Evolutionary conservation across 2,113 vertebrate species (phyloP).

Genomic region (Strix aluco): DNA sequence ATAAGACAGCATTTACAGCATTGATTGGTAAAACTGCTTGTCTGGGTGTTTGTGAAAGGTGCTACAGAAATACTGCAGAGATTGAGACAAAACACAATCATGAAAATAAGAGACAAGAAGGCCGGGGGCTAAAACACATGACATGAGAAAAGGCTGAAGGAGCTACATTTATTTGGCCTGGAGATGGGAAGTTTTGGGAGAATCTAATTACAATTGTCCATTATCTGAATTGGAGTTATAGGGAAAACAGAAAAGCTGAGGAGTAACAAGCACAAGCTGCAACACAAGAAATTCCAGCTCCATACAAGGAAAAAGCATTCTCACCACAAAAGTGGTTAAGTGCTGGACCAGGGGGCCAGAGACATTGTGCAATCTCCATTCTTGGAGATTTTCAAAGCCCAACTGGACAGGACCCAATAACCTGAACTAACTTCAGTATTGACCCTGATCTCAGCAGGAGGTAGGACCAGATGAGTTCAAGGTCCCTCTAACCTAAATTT

Average conservation of each 20-base stretch:
- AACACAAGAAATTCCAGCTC: not conserved
- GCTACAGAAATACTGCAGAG: not conserved
- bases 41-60: not conserved
- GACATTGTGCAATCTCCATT: not conserved
- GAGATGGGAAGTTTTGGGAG: not conserved
- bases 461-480: not conserved
- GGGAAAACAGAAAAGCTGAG: not conserved
- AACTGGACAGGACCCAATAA: not conserved
- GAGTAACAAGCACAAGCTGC: not conserved
- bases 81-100: not conserved
- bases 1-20: not conserved
- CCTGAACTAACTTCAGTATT: not conserved
- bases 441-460: not conserved
- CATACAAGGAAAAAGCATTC: not conserved
- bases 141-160: not conserved
- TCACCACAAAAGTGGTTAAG: not conserved
- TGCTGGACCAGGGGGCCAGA: not conserved
- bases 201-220: not conserved
- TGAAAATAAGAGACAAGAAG: not conserved
- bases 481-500: not conserved
- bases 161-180: not conserved
- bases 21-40: not conserved
- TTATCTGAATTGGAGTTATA: not conserved
- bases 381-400: not conserved
- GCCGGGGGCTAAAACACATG: not conserved